phyloP scores from a whole-genome alignment of 2,113 vertebrate species.

The Desmodus rotundus region DNA sequence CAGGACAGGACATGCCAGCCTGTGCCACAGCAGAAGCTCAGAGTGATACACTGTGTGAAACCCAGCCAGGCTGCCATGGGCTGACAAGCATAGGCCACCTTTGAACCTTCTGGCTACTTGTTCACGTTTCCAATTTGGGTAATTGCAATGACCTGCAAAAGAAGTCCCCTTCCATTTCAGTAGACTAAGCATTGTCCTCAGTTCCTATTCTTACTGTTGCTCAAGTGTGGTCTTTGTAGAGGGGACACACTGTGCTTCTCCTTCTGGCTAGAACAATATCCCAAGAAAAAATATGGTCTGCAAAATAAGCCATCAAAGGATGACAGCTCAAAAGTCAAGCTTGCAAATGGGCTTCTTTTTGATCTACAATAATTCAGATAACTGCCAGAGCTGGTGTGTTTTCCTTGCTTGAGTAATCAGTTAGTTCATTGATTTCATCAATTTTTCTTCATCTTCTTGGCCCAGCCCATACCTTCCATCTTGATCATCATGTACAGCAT shows the following conservation, averaged over 20 bases:
- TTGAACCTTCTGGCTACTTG: not conserved
- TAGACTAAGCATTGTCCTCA: not conserved
- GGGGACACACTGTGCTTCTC: not conserved
- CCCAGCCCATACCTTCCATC: not conserved
- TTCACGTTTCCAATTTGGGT: not conserved
- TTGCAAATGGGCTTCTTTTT: not conserved
- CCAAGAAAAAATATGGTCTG: not conserved
- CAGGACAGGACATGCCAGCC: conserved; percentile 2
- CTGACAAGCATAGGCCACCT: not conserved
- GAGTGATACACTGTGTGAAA: not conserved
- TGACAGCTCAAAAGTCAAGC: not conserved
- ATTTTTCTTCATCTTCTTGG: not conserved
- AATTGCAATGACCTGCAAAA: not conserved
- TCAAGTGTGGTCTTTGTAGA: not conserved
- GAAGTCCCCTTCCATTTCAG: not conserved
- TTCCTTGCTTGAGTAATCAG: not conserved
- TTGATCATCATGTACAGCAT: not conserved
- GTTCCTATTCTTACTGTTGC: not conserved
- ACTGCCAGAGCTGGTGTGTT: not conserved
- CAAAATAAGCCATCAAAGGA: not conserved
- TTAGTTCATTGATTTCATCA: not conserved
- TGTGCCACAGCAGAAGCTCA: not conserved
- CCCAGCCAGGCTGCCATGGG: not conserved
- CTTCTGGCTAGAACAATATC: not conserved
- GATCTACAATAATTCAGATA: too few species aligned